phyloP scores from a whole-genome alignment of 2,888 invertebrate species.

The Campoplex nolae region DNA sequence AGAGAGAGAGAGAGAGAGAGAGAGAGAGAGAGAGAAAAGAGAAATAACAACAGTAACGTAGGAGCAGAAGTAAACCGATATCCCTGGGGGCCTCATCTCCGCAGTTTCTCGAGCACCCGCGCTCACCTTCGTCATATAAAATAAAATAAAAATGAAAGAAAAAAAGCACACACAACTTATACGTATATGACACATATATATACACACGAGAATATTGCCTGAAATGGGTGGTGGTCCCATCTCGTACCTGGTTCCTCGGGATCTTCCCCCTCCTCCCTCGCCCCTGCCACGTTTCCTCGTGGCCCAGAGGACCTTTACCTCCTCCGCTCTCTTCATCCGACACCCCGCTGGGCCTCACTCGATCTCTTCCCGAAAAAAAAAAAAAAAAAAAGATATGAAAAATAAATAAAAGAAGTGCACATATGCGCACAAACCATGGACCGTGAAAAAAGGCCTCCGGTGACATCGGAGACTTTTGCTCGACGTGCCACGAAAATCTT shows the following conservation, averaged over 20 bases:
- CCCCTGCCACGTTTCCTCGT: slow-evolving; percentile 52
- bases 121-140: slow-evolving; percentile 67
- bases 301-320: slow-evolving; percentile 41
- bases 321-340: slow-evolving; percentile 29
- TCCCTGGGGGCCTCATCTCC: slow-evolving; percentile 72
- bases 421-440: slow-evolving; percentile 7
- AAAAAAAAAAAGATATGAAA: slow-evolving; percentile 3
- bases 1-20: not conserved
- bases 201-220: slow-evolving; percentile 64
- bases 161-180: not conserved
- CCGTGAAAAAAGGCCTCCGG: slow-evolving; percentile 3
- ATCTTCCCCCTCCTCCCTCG: slow-evolving; percentile 2
- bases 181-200: not conserved
- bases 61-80: slow-evolving; percentile 79
- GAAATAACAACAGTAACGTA: slow-evolving; percentile 42
- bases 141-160: slow-evolving; percentile 62
- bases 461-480: slow-evolving; percentile 48
- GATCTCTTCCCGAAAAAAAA: slow-evolving; percentile 35
- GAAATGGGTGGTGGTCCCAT: slow-evolving; percentile 64
- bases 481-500: slow-evolving; percentile 19
- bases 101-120: slow-evolving; percentile 67
- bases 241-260: slow-evolving; percentile 66
- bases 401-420: not conserved
- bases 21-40: not conserved
- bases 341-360: slow-evolving; percentile 55